A percentile compares a stretch with the other conserved stretches of the same genome.
Conservation (phyloP, 2,797 vertebrate genomes). For the Macrochelys suwanniensis region DNA sequence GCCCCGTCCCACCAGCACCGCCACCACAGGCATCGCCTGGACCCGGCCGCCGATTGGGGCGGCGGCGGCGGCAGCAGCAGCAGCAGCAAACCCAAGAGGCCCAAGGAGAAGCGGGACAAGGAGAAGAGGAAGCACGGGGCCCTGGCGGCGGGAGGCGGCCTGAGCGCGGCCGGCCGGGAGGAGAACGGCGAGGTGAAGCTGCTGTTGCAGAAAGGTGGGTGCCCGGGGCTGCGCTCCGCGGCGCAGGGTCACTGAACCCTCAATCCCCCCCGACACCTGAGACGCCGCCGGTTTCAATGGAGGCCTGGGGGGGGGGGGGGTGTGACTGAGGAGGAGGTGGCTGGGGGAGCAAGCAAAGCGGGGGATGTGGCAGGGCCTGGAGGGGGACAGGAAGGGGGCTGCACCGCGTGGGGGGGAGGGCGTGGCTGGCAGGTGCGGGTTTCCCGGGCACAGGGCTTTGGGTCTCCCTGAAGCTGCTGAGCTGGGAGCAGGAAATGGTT, state of each 20-base stretch:
- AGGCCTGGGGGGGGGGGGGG: fast-evolving
- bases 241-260: not conserved
- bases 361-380: too few species aligned
- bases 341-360: not conserved
- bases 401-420: too few species aligned
- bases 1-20: slow-evolving; percentile 65
- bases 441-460: not conserved
- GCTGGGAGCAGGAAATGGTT: slow-evolving; percentile 14
- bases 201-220: slow-evolving; percentile 86
- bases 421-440: not conserved
- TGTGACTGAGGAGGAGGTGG: not conserved
- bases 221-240: not conserved
- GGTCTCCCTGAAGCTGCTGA: not conserved
- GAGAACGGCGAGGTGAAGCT: slow-evolving; percentile 91
- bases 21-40: slow-evolving; percentile 63
- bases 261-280: not conserved
- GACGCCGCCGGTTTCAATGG: not conserved
- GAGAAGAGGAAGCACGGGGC: slow-evolving; percentile 88
- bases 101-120: slow-evolving; percentile 87
- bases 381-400: too few species aligned
- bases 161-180: slow-evolving; percentile 79
- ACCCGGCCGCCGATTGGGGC: slow-evolving; percentile 43
- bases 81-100: slow-evolving; percentile 83
- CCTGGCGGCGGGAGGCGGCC: slow-evolving; percentile 74
- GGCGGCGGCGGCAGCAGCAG: not conserved